A percentile compares a stretch with the other conserved stretches of the same genome.
Conservation (phyloP, 92 coral and sea anemone species). For the Heliopora coerulea region DNA sequence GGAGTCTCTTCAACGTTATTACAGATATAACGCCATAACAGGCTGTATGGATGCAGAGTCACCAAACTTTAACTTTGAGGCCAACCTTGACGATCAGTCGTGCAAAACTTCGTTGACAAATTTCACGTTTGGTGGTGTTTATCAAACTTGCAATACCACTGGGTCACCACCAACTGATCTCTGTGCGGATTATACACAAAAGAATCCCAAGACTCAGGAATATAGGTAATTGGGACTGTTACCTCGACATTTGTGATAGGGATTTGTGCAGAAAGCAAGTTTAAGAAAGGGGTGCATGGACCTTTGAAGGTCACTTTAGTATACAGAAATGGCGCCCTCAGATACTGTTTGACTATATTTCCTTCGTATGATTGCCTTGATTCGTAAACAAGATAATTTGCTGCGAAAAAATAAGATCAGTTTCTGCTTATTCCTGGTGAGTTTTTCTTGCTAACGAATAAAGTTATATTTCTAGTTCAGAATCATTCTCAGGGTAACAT, state of each 20-base stretch:
- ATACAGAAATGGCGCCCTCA: too few relatives aligned
- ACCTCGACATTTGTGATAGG: background rate
- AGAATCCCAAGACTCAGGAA: slow-evolving; percentile 63
- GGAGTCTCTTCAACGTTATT: slow-evolving; percentile 64
- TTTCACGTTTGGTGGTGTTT: slow-evolving; percentile 92
- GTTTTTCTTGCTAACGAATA: too few relatives aligned
- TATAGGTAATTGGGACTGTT: background rate
- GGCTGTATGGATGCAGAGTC: slow-evolving; percentile 77
- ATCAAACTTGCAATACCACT: slow-evolving; percentile 66
- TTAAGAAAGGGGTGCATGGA: too few relatives aligned
- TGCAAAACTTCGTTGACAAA: slow-evolving; percentile 76
- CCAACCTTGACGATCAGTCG: slow-evolving; percentile 80
- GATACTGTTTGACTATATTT: too few relatives aligned
- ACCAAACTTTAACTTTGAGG: slow-evolving; percentile 90
- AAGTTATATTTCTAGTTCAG: too few relatives aligned
- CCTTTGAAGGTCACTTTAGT: too few relatives aligned
- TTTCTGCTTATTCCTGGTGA: too few relatives aligned
- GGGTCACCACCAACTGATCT: slow-evolving; percentile 68
- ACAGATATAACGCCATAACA: slow-evolving; percentile 74
- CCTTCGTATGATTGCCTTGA: too few relatives aligned
- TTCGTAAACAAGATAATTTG: too few relatives aligned
- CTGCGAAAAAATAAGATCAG: too few relatives aligned
- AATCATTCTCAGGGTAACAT: too few relatives aligned
- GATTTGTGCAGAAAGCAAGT: too few relatives aligned
- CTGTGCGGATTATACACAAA: slow-evolving; percentile 64